Base-by-base conservation (phyloP, 2,888 invertebrate species). In the Parnassius orleans region DNA sequence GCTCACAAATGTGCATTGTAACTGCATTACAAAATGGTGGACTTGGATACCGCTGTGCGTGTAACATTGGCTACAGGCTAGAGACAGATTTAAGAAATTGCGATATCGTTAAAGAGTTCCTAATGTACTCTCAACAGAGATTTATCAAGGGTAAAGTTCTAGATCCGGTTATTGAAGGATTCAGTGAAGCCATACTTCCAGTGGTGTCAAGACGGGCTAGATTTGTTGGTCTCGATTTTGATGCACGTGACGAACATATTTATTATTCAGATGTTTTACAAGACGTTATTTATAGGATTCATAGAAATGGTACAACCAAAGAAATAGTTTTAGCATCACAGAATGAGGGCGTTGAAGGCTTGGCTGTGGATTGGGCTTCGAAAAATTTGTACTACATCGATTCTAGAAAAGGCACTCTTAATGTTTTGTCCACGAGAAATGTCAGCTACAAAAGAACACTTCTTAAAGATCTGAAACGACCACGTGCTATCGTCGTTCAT, bases 191-290 rank as follows among this genome's bases (percentile, higher is more conserved):
- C 9, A 98, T 99, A 61, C 90, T 98, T 44, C 99, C 99, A 0
- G 97, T 99, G 0, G 97, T 98, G 0, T 98, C 98, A 0, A 92
- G 96, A 60, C 93, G 98, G 44, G 98, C 98, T 0, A 93, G 98
- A 71, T 98, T 98, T 80, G 98, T 99, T 0, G 99, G 98, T 0
- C 86, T 99, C 47, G 99, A 99, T 80, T 99, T 97, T 78, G 98
- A 99, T 82, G 95, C 97, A 0, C 92, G 95, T 57, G 96, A 97
- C 71, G 95, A 97, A 74, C 96, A 96, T 74, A 98, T 99, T 69
- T 99, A 99, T 84, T 99, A 98, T 84, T 99, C 99, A 0, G 99
- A 99, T 80, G 98, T 99, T 0, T 93, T 98, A 19, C 97, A 98
- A 86, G 98, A 98, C 81, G 98, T 98, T 0, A 98, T 98, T 68